Evolutionary conservation across 2,888 invertebrate species (phyloP).

Genomic region (Acleris sparsana): DNA sequence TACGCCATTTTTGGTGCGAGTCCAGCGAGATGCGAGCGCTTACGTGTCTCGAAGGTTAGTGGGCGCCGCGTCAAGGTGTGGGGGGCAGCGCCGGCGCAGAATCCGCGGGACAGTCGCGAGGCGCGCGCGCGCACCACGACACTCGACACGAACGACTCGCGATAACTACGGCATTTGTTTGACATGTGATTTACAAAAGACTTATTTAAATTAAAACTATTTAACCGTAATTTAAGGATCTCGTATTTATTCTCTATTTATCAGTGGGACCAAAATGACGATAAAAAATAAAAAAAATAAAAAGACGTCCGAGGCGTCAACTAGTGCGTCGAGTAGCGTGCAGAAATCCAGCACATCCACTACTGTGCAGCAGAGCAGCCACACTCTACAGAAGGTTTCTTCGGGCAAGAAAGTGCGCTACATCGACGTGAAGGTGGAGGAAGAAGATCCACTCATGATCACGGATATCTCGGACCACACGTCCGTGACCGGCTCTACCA

Average conservation of each 20-base stretch:
- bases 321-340: conserved; percentile 75
- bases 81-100: conserved; percentile 56
- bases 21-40: conserved; percentile 76
- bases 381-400: conserved; percentile 71
- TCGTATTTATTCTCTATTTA: conserved; percentile 51
- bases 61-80: conserved; percentile 65
- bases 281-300: conserved; percentile 84
- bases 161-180: conserved; percentile 75
- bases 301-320: conserved; percentile 68
- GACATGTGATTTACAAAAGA: conserved; percentile 64
- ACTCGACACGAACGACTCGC: conserved; percentile 79
- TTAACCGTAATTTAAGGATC: conserved; percentile 72
- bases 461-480: conserved; percentile 78
- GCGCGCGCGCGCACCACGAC: conserved; percentile 76
- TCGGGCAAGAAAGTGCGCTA: conserved; percentile 80
- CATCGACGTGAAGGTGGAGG: conserved; percentile 81
- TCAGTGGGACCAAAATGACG: conserved; percentile 76
- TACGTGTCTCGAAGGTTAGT: conserved; percentile 78
- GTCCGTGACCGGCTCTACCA: conserved; percentile 75
- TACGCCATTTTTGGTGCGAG: conserved; percentile 79
- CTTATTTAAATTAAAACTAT: conserved; percentile 55
- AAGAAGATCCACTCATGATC: conserved; percentile 81
- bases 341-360: conserved; percentile 74
- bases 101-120: conserved; percentile 77
- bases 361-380: conserved; percentile 72